Conservation (phyloP, 1,140 invertebrate species). For the Halictus rubicundus region DNA sequence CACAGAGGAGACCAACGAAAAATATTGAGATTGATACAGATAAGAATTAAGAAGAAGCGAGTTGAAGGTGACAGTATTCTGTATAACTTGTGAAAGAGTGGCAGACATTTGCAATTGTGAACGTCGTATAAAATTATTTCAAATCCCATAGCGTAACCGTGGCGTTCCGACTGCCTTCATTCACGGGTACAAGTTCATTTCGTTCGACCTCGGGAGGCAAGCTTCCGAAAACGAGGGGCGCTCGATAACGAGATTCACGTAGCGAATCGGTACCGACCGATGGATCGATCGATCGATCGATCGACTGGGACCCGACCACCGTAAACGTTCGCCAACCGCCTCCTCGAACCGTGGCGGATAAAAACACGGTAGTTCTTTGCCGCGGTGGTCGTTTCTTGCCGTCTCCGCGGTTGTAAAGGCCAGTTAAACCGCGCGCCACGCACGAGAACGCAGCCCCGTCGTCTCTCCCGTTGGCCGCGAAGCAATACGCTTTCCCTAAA, state of each 20-base stretch:
- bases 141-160: no score
- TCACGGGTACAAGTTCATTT: no score
- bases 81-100: no score
- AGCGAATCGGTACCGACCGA: conserved; percentile 14
- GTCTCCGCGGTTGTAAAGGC: conserved; percentile 16
- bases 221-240: conserved; percentile 5
- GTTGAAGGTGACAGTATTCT: no score
- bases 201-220: no score
- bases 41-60: no score
- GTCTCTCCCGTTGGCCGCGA: background rate
- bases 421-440: conserved; percentile 28
- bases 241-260: conserved; percentile 45
- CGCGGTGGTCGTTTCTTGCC: conserved; percentile 34
- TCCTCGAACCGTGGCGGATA: conserved; percentile 22
- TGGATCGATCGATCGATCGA: conserved; percentile 8
- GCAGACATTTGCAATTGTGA: no score
- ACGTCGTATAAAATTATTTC: no score
- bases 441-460: conserved; percentile 8
- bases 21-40: no score
- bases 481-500: conserved; percentile 37
- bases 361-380: conserved; percentile 39
- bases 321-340: conserved; percentile 40
- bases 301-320: conserved; percentile 17
- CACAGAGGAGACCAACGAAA: no score
- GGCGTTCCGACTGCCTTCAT: no score